Evolutionary conservation across 64 coral and sea anemone species (phyloP), one percentile per base, ranked within the genome.

Genomic region (Actinia tenebrosa): DNA sequence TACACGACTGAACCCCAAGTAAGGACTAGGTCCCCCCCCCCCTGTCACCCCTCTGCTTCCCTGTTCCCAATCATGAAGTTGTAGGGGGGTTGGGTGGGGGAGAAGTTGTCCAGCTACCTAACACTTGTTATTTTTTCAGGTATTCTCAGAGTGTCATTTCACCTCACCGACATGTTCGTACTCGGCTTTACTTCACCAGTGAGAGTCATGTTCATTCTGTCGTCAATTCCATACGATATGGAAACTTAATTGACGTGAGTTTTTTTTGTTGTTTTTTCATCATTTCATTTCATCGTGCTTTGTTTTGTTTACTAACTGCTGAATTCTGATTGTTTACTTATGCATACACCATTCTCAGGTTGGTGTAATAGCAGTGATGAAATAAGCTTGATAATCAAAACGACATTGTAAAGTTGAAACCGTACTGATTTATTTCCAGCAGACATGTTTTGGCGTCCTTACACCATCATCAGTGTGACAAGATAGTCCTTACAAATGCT

Each of bases 131-230:
- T 81, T 45, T 53, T 81, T 45, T 37, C 79, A 99, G 97, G 25
- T 99, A 99, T 17, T 95, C 93, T 19, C 97, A 90, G 60, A 90
- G 91, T 79, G 93, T 99, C 26, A 92, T 91, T 11, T 95, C 93
- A 1, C 97, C 97, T 22, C 93, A 99, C 77, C 93, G 97, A 13
- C 97, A 99, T 79, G 97, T 99, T 47, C 77, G 97, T 60, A 99
- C 97, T 37, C 78, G 97, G 27, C 84, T 99, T 52, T 99, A 99
- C 75, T 99, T 99, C 64, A 99, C 97, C 5, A 99, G 97, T 27
- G 97, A 99, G 66, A 99, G 97, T 50, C 97, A 99, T 58, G 91
- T 99, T n/a, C 97, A 99, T 60, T 95, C 93, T 1, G 86, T 99
- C 15, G 88, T 95, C 23, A 99, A 95, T 86, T 87, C 90, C 4